Evolutionary conservation across 2,888 invertebrate species (phyloP).

Genomic region (Ichneumoninae sp.): DNA sequence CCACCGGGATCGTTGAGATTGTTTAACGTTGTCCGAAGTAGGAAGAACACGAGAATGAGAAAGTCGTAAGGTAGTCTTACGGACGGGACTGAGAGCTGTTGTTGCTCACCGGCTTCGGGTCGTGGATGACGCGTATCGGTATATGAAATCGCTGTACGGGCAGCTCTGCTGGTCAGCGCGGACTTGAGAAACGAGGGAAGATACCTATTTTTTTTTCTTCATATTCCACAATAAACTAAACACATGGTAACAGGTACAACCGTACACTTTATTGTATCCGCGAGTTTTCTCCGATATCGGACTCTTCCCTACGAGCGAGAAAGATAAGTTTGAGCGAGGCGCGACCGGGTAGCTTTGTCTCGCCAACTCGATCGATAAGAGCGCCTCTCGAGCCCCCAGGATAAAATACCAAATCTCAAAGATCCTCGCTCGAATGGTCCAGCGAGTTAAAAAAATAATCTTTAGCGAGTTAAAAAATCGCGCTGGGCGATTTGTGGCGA

Average conservation of each 20-base stretch:
- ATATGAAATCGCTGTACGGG: slow-evolving; percentile 41
- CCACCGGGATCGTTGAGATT: slow-evolving; percentile 61
- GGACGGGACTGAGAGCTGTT: slow-evolving; percentile 7
- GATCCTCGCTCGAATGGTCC: neutral
- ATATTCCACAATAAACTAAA: slow-evolving; percentile 13
- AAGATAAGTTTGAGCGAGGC: slow-evolving; percentile 13
- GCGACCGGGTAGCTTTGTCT: neutral
- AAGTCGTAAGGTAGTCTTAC: slow-evolving; percentile 23
- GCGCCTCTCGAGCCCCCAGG: neutral
- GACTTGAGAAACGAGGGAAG: slow-evolving; percentile 1
- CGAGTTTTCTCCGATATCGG: neutral
- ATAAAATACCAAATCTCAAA: slow-evolving; percentile 1
- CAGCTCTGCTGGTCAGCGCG: neutral
- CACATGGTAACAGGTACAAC: slow-evolving; percentile 11
- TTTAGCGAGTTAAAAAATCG: no score
- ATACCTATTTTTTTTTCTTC: slow-evolving; percentile 6
- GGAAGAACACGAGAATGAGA: slow-evolving; percentile 45
- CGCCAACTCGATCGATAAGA: slow-evolving; percentile 20
- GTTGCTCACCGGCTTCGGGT: slow-evolving; percentile 54
- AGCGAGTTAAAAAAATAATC: neutral
- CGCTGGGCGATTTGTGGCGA: no score
- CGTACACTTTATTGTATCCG: neutral
- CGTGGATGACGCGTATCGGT: slow-evolving; percentile 52
- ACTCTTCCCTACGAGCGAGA: neutral
- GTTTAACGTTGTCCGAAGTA: slow-evolving; percentile 57